Evolutionary conservation across 2,113 vertebrate genomes (phyloP), one percentile per base, ranked within the genome.

Genomic region (Arizona elegans): DNA sequence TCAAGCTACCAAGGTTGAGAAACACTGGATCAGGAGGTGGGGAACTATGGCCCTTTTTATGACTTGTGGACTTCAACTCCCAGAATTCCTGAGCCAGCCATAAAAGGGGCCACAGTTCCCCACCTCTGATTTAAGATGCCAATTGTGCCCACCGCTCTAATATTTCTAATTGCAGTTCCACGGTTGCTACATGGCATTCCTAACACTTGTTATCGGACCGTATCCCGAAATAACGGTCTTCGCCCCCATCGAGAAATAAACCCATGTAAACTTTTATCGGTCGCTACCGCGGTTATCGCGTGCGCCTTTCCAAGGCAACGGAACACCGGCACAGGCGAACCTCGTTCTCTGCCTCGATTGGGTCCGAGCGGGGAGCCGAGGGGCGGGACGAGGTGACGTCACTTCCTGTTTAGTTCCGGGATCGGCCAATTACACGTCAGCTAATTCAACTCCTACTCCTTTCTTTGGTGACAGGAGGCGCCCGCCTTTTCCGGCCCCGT

Each of bases 401-500:
- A 93, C 13, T 93, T 93, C 92, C 92, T 43, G 55, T 9, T 54
- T 9, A 54, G n/a, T n/a, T 24, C 50, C 47, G 21, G 56, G 13
- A 24, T 33, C 50, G 50, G 24, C 92, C 92, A 93, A 93, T 90
- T 54, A 93, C 81, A 87, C 56, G 23, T 65, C 89, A 65, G 50
- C 50, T 65, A 10, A 26, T 58, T 53, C 13, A 24, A 19, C 9
- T 87, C n/a, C 55, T 15, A 1, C 47, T 65, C n/a, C 8, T 93
- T 58, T 43, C 81, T 52, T 90, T 93, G 89, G 56, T 54, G 75
- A 86, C 75, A 43, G n/a, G 29, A 62, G 55, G 15, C 26, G n/a
- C 87, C 92, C 53, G 43, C 89, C 92, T 65, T 65, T 93, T 93
- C 89, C 89, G 81, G 54, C 55, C 92, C 88, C 88, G n/a, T 62